These are phyloP conservation scores for Odontamblyopus rebecca DNA, from an alignment of 2,797 vertebrate species.

Conservation along the genomic window DNA sequence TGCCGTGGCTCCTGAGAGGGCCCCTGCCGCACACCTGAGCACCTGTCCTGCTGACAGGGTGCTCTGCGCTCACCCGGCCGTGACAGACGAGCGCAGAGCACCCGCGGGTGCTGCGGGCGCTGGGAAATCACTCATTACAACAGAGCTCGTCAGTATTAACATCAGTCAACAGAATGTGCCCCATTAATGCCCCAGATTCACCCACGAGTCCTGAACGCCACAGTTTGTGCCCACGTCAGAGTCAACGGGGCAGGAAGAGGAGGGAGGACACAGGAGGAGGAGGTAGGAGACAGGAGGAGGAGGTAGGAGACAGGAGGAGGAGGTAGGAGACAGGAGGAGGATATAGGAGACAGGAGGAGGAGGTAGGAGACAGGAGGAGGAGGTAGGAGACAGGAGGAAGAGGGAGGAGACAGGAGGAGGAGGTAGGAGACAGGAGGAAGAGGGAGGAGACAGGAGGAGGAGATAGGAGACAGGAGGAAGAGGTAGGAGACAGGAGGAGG, in stretches of 20 bases:
- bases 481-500: no score
- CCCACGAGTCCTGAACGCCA: background rate
- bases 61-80: conserved; percentile 49
- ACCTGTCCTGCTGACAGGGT: conserved; percentile 65
- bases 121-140: conserved; percentile 36
- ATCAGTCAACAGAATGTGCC: background rate
- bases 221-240: background rate
- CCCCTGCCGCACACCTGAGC: conserved; percentile 82
- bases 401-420: no score
- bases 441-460: no score
- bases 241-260: background rate
- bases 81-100: conserved; percentile 55
- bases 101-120: conserved; percentile 18
- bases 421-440: no score
- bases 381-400: no score
- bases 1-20: conserved; percentile 53
- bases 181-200: background rate
- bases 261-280: no score
- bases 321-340: no score
- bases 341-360: no score
- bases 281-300: no score
- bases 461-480: no score
- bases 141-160: conserved; percentile 2
- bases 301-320: no score
- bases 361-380: no score